phyloP scores from a whole-genome alignment of 2,113 vertebrate species.

The Cyrtonyx montezumae region DNA sequence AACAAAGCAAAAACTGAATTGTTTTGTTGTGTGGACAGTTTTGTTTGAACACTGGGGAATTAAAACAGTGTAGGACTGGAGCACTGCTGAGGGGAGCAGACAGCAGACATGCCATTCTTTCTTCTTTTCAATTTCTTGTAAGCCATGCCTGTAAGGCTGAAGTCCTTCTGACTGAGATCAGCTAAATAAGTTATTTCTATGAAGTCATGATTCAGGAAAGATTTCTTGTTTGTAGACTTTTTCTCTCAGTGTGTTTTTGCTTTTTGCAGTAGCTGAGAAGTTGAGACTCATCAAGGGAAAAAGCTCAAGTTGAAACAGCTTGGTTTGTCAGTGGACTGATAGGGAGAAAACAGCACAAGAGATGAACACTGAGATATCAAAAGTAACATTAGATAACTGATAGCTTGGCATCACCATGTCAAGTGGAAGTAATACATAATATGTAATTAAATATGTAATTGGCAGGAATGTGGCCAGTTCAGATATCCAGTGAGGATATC shows the following conservation, averaged over 20 bases:
- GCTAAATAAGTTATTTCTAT: background rate
- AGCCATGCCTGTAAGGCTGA: background rate
- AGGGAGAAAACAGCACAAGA: background rate
- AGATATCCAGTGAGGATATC: background rate
- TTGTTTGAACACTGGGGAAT: background rate
- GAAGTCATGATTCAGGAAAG: background rate
- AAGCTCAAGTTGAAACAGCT: background rate
- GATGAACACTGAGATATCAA: background rate
- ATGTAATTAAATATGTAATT: background rate
- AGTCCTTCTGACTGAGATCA: background rate
- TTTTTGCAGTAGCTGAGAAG: background rate
- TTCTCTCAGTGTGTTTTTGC: background rate
- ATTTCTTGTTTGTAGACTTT: accelerated
- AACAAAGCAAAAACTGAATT: background rate
- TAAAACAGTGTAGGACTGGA: background rate
- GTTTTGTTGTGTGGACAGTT: background rate
- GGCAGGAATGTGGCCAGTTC: background rate
- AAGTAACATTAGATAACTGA: background rate
- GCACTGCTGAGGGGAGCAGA: accelerated
- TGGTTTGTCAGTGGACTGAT: background rate
- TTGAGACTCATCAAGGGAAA: background rate
- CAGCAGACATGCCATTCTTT: background rate
- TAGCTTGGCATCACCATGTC: background rate
- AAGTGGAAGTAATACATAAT: background rate
- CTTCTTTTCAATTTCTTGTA: background rate